Base-by-base conservation (phyloP, 2,113 vertebrate genomes). In the Urocitellus parryii region DNA sequence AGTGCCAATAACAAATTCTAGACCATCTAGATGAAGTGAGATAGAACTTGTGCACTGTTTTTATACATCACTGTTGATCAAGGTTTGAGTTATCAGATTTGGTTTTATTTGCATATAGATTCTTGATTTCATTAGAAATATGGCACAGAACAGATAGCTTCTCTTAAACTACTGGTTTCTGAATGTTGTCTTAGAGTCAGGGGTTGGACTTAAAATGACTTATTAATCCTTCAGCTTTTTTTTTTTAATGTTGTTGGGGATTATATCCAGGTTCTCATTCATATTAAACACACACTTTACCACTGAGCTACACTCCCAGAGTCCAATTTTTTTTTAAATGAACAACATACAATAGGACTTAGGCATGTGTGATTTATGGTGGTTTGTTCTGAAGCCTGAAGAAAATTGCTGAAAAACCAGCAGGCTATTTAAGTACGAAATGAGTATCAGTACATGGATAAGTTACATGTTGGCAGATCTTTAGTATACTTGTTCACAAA, bases 361-460 rank as follows among this genome's bases (percentile, higher is more conserved):
- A 90, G 63, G 42, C 63, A 51, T 78, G 65, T 95, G 45, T 94
- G 72, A 78, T 91, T 67, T 87, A 39, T 93, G 74, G 63, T 68
- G 83, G 61, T 72, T 94, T 56, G 39, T 94, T 96, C 65, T 93
- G 72, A 96, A 94, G 74, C 4, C 73, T 94, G 70, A 96, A 79
- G 51, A 86, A 70, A 83, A 42, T 58, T 96, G 51, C 58, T 84
- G 53, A 83, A 87, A 82, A 86, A 42, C 25, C 77, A 87, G 20
- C 73, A 56, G 63, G 63, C 85, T 91, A 6, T 89, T 93, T 72
- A 67, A 58, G 37, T 63, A 34, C 76, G 68, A 95, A 80, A 16
- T 78, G 29, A 86, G 45, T 74, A 83, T 92, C 37, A 5, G 0
- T 61, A 22, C 20, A 0, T 61, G 56, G 42, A 29, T 89, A n/a